Percentiles rank a stretch among this genome's conserved stretches.
These are phyloP conservation scores for Homarus gammarus DNA, from an alignment of 2,888 invertebrate species.

Conservation along the genomic window DNA sequence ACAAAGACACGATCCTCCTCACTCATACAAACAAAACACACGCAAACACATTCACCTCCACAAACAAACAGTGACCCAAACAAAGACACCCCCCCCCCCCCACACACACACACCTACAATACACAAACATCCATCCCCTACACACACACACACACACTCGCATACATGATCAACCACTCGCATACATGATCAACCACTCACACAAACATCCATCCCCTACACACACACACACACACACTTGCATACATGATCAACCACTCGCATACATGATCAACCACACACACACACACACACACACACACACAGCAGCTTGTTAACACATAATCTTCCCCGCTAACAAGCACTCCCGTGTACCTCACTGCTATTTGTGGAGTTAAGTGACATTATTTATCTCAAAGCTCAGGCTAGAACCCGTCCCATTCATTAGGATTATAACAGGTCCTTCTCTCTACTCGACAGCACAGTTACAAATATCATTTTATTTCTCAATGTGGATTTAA, in stretches of 20 bases:
- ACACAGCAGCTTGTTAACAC: background rate
- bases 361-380: background rate
- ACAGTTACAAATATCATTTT: background rate
- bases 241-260: background rate
- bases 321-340: background rate
- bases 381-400: background rate
- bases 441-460: background rate
- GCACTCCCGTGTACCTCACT: background rate
- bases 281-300: conserved; percentile 4
- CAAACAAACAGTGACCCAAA: no score
- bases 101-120: no score
- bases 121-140: background rate
- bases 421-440: background rate
- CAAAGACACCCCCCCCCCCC: no score
- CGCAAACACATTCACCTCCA: no score
- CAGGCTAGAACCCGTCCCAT: background rate
- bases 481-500: no score
- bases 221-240: background rate
- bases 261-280: background rate
- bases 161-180: no score
- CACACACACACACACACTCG: background rate
- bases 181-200: background rate
- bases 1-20: no score
- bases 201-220: no score
- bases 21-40: no score